Evolutionary conservation across 1,140 invertebrate genomes (phyloP).

Genomic region (Monomorium pharaonis): DNA sequence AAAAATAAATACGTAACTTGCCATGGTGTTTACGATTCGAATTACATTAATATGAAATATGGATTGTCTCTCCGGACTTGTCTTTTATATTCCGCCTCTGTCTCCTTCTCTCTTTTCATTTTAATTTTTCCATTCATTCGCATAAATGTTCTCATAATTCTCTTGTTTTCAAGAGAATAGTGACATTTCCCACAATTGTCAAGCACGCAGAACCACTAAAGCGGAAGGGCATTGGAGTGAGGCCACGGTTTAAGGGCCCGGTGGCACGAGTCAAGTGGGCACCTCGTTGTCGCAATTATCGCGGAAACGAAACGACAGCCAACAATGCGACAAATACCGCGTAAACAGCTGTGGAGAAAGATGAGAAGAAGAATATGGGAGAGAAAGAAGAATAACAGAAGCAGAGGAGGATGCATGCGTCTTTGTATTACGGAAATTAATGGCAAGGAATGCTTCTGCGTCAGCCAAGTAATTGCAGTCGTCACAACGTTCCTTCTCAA

Average conservation of each 20-base stretch:
- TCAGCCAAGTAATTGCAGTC: neutral
- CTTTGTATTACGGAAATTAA: slow-evolving; percentile 56
- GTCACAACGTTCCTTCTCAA: neutral
- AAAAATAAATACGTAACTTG: neutral
- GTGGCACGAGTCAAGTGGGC: slow-evolving; percentile 79
- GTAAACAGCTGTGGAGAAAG: slow-evolving; percentile 1
- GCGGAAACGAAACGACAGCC: slow-evolving; percentile 65
- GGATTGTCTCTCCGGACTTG: slow-evolving; percentile 17
- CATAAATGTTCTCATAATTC: slow-evolving; percentile 44
- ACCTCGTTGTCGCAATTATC: slow-evolving; percentile 78
- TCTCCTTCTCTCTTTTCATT: neutral
- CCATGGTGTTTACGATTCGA: neutral
- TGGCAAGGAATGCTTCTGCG: slow-evolving; percentile 45
- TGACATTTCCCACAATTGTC: slow-evolving; percentile 26
- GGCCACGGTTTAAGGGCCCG: slow-evolving; percentile 64
- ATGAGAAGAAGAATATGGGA: neutral
- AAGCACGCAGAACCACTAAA: slow-evolving; percentile 10
- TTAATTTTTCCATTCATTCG: slow-evolving; percentile 42
- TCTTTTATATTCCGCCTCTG: slow-evolving; percentile 36
- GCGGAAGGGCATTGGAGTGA: slow-evolving; percentile 43
- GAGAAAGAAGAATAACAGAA: neutral
- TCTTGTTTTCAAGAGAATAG: slow-evolving; percentile 21
- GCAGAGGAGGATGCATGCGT: neutral
- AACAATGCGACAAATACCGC: slow-evolving; percentile 43
- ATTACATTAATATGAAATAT: neutral